Conservation (phyloP, 2,888 invertebrate genomes). For the Osmoderma eremita region DNA sequence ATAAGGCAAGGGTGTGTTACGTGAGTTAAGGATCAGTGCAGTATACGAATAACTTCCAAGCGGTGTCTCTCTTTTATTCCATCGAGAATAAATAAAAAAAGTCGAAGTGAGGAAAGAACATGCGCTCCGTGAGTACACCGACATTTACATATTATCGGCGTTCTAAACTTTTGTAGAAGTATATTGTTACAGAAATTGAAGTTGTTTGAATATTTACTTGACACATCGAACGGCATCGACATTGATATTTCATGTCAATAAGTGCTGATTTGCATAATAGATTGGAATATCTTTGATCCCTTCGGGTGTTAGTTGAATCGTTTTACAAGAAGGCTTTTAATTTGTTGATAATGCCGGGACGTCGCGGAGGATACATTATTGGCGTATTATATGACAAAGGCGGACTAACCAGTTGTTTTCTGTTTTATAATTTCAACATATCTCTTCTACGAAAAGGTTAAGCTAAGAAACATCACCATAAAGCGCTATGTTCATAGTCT, state of each 20-base stretch:
- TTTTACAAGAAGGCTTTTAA: conserved; percentile 34
- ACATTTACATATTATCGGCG: conserved; percentile 35
- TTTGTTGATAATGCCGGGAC: conserved; percentile 22
- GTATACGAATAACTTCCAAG: conserved; percentile 20
- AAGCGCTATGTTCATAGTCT: background rate
- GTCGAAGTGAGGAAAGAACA: conserved; percentile 24
- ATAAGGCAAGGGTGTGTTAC: conserved; percentile 14
- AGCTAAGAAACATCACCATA: background rate
- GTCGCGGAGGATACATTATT: conserved; percentile 19
- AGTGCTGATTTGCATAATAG: conserved; percentile 35
- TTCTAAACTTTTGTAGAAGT: conserved; percentile 30
- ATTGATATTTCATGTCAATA: conserved; percentile 34
- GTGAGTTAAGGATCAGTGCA: conserved; percentile 20
- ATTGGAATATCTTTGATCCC: conserved; percentile 30
- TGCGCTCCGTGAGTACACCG: conserved; percentile 7
- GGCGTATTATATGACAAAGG: conserved; percentile 22
- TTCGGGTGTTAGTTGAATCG: conserved; percentile 10
- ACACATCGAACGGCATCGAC: conserved; percentile 26
- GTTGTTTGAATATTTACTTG: conserved; percentile 34
- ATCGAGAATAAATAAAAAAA: conserved; percentile 27
- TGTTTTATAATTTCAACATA: conserved; percentile 12
- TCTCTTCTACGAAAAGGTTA: conserved; percentile 2
- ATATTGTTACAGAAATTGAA: conserved; percentile 38
- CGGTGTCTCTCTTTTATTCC: conserved; percentile 16
- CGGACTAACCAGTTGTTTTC: conserved; percentile 24